Evolutionary conservation across 2,797 vertebrate species (phyloP).

Genomic region (Eulemur coronatus): DNA sequence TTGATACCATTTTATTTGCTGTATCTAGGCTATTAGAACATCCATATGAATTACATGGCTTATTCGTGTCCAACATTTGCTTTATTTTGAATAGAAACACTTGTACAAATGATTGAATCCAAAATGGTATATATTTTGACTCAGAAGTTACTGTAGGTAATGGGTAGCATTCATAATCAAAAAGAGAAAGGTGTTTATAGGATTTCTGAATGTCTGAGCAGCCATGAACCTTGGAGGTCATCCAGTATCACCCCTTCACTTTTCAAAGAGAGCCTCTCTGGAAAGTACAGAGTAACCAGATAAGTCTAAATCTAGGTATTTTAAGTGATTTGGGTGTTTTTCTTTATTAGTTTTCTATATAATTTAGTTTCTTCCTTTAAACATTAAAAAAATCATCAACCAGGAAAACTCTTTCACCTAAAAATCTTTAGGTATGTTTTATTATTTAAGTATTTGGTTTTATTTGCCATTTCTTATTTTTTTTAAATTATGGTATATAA

Average conservation of each 20-base stretch:
- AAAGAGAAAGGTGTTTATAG: background rate
- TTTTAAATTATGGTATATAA: background rate
- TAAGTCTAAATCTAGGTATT: background rate
- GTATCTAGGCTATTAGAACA: background rate
- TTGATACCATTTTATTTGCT: background rate
- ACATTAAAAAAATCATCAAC: background rate
- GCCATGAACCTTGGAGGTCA: background rate
- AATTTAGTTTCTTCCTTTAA: background rate
- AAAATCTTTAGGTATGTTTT: background rate
- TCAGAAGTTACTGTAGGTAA: slow-evolving; percentile 36
- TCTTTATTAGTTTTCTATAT: background rate
- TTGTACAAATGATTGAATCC: slow-evolving; percentile 41
- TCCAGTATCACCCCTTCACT: background rate
- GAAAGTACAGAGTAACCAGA: background rate
- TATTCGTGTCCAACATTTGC: slow-evolving; percentile 28
- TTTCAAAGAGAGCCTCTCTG: background rate
- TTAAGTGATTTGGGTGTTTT: slow-evolving; percentile 1
- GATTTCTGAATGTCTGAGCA: background rate
- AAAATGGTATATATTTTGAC: slow-evolving; percentile 45
- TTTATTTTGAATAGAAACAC: slow-evolving; percentile 42
- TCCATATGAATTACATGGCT: background rate
- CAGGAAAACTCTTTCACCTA: background rate
- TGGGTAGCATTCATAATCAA: background rate
- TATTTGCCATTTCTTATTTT: background rate
- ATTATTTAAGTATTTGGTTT: slow-evolving; percentile 25